Conservation (phyloP, 2,113 vertebrate genomes). For the Megaceryle maxima region DNA sequence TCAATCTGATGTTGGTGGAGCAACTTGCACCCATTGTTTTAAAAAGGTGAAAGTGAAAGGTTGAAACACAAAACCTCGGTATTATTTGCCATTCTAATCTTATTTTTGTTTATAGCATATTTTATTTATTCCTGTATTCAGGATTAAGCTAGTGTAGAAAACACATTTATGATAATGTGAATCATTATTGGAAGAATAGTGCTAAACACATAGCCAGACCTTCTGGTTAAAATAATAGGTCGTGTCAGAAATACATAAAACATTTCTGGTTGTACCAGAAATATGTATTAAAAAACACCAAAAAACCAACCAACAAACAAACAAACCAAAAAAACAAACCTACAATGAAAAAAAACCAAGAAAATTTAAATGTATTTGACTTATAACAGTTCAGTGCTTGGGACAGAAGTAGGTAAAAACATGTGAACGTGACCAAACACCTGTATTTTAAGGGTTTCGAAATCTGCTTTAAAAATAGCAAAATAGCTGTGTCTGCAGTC, state of each 20-base stretch:
- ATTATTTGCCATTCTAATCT: background rate
- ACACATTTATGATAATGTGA: background rate
- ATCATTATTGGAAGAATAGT: background rate
- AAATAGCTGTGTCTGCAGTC: background rate
- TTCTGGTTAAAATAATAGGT: background rate
- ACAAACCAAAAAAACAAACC: too few relatives aligned
- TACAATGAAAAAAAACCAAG: background rate
- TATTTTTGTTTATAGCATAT: background rate
- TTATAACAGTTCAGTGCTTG: background rate
- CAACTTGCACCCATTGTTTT: background rate
- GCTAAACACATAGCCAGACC: background rate
- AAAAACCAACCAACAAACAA: too few relatives aligned
- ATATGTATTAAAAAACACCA: background rate
- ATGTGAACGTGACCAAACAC: background rate
- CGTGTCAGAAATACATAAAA: background rate
- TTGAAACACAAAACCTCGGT: background rate
- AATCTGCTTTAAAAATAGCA: background rate
- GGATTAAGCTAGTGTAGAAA: background rate
- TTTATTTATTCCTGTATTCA: background rate
- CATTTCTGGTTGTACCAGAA: background rate
- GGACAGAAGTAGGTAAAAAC: background rate
- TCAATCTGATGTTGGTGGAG: background rate
- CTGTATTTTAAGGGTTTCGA: background rate
- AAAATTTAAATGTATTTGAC: background rate
- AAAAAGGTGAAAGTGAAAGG: background rate